Evolutionary conservation across 2,888 invertebrate species (phyloP).

Genomic region (Endomychus coccineus): DNA sequence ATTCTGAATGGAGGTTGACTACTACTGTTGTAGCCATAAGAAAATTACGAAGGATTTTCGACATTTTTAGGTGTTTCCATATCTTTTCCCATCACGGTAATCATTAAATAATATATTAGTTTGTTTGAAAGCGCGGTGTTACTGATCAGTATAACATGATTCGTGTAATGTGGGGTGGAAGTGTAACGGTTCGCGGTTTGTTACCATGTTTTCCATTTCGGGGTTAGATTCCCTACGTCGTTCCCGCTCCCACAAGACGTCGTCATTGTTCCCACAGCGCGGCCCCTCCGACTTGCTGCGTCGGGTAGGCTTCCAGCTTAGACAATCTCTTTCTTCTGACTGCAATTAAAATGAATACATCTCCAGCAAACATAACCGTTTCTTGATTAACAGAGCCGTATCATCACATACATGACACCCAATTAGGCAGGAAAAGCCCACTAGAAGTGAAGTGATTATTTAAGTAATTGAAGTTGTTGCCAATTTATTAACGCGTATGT

Average conservation of each 20-base stretch:
- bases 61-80: too few species aligned
- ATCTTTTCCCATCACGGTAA: too few species aligned
- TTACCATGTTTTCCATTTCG: conserved; percentile 42
- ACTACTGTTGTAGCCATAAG: too few species aligned
- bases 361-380: conserved; percentile 33
- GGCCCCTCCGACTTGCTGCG: conserved; percentile 77
- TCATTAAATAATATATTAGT: too few species aligned
- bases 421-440: too few species aligned
- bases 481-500: too few species aligned
- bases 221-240: conserved; percentile 43
- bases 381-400: not conserved
- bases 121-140: too few species aligned
- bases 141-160: not conserved
- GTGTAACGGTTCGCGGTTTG: not conserved
- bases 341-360: conserved; percentile 48
- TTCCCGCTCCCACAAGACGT: conserved; percentile 36
- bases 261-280: conserved; percentile 37
- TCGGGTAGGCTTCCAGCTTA: conserved; percentile 54
- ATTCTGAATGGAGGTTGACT: too few species aligned
- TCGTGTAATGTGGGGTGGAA: not conserved
- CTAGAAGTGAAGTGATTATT: too few species aligned
- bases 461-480: too few species aligned
- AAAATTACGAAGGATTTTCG: too few species aligned
- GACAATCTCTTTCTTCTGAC: conserved; percentile 61
- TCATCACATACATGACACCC: too few species aligned